Conservation (phyloP, 23 tunicate species). For the Halocynthia roretzi region DNA sequence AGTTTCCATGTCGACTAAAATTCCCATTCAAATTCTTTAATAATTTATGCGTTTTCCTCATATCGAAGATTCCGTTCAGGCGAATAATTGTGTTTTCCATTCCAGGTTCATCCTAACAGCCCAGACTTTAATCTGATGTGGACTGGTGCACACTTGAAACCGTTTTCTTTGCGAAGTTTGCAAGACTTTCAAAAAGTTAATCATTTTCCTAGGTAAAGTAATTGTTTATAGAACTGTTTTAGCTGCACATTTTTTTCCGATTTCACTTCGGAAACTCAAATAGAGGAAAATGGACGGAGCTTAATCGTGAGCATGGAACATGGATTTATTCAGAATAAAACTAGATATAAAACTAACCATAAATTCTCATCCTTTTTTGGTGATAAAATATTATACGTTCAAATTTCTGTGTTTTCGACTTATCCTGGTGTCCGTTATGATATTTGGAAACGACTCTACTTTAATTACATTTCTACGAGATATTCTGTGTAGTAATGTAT, state of each 20-base stretch:
- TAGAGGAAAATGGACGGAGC: too few species aligned
- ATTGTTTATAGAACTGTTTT: too few species aligned
- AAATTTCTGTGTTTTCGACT: neutral
- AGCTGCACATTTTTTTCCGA: too few species aligned
- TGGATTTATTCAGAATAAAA: too few species aligned
- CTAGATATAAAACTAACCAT: too few species aligned
- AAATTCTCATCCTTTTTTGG: too few species aligned
- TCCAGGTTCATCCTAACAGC: conserved; percentile 90
- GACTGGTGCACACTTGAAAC: conserved; percentile 94
- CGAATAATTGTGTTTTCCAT: neutral
- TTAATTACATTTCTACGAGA: neutral
- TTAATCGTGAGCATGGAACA: too few species aligned
- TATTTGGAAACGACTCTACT: too few species aligned
- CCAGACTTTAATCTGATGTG: conserved; percentile 97
- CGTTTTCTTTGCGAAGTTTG: conserved; percentile 83
- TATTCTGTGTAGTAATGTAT: neutral
- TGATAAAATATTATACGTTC: neutral
- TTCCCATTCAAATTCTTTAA: neutral
- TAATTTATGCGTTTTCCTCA: too few species aligned
- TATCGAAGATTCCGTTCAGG: too few species aligned
- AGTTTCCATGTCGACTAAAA: neutral
- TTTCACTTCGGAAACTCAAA: too few species aligned
- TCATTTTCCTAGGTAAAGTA: conserved; percentile 85
- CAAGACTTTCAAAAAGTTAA: conserved; percentile 96
- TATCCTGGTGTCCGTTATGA: too few species aligned